Percentiles rank a stretch among this genome's conserved stretches.
Conservation (phyloP, 1,140 invertebrate genomes). For the Philaenus spumarius region DNA sequence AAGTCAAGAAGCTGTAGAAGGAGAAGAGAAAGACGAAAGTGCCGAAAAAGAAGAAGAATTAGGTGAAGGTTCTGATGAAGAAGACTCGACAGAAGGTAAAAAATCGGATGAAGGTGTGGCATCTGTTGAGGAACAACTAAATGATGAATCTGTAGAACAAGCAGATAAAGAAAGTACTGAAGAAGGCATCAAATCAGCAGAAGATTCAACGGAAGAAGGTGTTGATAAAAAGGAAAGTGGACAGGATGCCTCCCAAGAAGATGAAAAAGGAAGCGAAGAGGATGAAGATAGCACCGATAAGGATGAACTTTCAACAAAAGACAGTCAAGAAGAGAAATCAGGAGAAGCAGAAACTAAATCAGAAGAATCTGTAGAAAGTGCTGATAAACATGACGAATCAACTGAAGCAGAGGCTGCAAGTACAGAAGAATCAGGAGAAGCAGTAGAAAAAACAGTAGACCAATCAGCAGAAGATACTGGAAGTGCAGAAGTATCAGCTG, state of each 20-base stretch:
- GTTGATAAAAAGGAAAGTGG: background rate
- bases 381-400: constrained; percentile 22
- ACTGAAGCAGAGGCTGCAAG: constrained; percentile 4
- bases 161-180: constrained; percentile 18
- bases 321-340: constrained; percentile 1
- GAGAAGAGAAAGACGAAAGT: background rate
- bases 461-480: constrained; percentile 26
- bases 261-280: constrained; percentile 22
- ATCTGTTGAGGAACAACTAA: constrained; percentile 4
- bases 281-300: constrained; percentile 5
- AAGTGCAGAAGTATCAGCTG: constrained; percentile 21
- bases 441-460: constrained; percentile 13
- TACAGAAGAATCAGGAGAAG: constrained; percentile 11
- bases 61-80: background rate
- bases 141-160: background rate
- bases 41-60: constrained; percentile 24
- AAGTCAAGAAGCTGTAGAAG: background rate
- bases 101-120: background rate
- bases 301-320: constrained; percentile 8
- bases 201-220: constrained; percentile 22
- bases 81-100: background rate
- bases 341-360: constrained; percentile 17
- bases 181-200: constrained; percentile 17
- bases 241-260: constrained; percentile 18
- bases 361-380: constrained; percentile 11